phyloP scores from a whole-genome alignment of 2,888 invertebrate genomes.

The Ctenicera cuprea region DNA sequence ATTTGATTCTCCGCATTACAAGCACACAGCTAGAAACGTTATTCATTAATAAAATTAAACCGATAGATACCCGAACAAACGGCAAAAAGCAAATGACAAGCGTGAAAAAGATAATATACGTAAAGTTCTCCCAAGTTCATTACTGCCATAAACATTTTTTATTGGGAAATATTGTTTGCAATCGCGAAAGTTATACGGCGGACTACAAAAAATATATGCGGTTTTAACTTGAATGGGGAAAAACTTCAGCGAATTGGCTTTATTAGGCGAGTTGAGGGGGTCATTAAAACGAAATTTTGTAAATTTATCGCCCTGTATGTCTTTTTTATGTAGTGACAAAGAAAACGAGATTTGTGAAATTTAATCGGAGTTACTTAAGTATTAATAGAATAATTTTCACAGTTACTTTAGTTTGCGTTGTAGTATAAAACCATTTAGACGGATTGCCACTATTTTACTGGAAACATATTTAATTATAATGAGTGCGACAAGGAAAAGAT shows the following conservation, averaged over 20 bases:
- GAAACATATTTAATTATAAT: too few species aligned
- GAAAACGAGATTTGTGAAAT: too few species aligned
- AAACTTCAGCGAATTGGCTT: slow-evolving; percentile 10
- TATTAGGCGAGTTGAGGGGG: background rate
- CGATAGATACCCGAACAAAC: background rate
- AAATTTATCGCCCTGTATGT: slow-evolving; percentile 1
- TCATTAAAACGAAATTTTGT: background rate
- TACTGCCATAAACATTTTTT: background rate
- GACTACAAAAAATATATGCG: slow-evolving; percentile 9
- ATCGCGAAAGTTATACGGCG: slow-evolving; percentile 1
- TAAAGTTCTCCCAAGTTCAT: background rate
- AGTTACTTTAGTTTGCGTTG: too few species aligned
- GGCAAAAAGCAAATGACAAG: background rate
- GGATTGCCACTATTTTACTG: too few species aligned
- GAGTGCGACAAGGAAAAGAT: too few species aligned
- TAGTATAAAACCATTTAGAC: too few species aligned
- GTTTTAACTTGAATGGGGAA: slow-evolving; percentile 2
- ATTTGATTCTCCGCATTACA: background rate
- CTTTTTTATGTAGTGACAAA: background rate
- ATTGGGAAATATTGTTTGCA: slow-evolving; percentile 24
- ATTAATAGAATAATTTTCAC: too few species aligned
- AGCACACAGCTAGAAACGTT: background rate
- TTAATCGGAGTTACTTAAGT: too few species aligned
- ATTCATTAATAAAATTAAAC: background rate
- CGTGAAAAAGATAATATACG: background rate